Evolutionary conservation across 1,140 invertebrate genomes (phyloP).

Genomic region (silkworm (Bombyx mori)): DNA sequence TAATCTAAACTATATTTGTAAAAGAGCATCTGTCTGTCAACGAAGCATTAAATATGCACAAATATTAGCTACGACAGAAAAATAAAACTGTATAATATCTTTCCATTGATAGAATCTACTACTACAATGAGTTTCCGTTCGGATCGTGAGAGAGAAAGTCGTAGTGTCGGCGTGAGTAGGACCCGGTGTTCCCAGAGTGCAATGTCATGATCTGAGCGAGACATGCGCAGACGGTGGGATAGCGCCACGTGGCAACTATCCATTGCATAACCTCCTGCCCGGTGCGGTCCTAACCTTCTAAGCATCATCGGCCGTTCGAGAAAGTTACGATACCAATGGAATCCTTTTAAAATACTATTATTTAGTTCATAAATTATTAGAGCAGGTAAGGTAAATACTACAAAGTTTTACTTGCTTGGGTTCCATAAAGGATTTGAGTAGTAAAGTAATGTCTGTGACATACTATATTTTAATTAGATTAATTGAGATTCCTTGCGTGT

Average conservation of each 20-base stretch:
- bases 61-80: no score
- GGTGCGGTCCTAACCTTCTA: slow-evolving; percentile 15
- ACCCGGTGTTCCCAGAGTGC: slow-evolving; percentile 4
- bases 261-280: slow-evolving; percentile 55
- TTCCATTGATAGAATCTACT: slow-evolving; percentile 24
- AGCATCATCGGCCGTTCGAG: no score
- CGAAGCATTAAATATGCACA: no score
- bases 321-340: no score
- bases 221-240: slow-evolving; percentile 41
- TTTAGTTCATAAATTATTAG: no score
- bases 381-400: no score
- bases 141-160: slow-evolving; percentile 9
- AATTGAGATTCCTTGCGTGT: slow-evolving; percentile 21
- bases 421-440: no score
- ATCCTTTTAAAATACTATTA: no score
- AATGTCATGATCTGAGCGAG: slow-evolving; percentile 20
- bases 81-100: not conserved
- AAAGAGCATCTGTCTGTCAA: no score
- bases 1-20: no score
- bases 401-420: no score
- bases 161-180: not conserved
- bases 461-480: slow-evolving; percentile 20
- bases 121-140: slow-evolving; percentile 2
- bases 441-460: not conserved
- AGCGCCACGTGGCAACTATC: slow-evolving; percentile 54